Conservation (phyloP, 2,888 invertebrate genomes). For the Lamproptera curius region DNA sequence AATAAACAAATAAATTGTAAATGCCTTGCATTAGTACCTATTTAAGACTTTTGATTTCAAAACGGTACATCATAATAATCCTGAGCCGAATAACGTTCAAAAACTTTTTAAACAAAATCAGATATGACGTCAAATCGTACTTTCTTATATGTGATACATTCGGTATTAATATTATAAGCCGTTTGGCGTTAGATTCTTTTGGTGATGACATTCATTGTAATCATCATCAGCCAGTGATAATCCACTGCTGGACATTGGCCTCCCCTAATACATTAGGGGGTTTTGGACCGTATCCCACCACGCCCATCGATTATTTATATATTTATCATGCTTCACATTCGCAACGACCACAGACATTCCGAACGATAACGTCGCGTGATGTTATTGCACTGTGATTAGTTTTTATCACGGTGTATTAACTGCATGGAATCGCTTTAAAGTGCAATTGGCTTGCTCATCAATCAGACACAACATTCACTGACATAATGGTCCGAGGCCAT, state of each 20-base stretch:
- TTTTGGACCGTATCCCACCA: not conserved
- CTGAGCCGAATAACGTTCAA: too few species aligned
- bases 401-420: slow-evolving; percentile 19
- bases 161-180: not conserved
- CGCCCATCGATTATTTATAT: not conserved
- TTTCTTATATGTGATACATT: too few species aligned
- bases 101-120: too few species aligned
- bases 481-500: too few species aligned
- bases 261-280: too few species aligned
- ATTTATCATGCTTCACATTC: slow-evolving; percentile 13
- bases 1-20: too few species aligned
- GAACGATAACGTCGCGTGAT: slow-evolving; percentile 31
- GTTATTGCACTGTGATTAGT: slow-evolving; percentile 31
- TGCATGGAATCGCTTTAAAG: slow-evolving; percentile 22
- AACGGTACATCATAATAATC: too few species aligned
- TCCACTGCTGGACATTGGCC: too few species aligned
- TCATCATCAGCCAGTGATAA: not conserved
- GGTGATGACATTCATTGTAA: not conserved
- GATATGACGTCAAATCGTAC: too few species aligned
- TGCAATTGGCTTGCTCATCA: slow-evolving; percentile 9
- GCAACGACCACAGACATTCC: slow-evolving; percentile 27
- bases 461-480: too few species aligned
- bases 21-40: too few species aligned
- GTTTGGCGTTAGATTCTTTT: not conserved
- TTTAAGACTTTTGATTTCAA: too few species aligned